A percentile compares a stretch with the other conserved stretches of the same genome.
phyloP scores from a whole-genome alignment of 2,888 invertebrate genomes.

The Mythimna pallens region DNA sequence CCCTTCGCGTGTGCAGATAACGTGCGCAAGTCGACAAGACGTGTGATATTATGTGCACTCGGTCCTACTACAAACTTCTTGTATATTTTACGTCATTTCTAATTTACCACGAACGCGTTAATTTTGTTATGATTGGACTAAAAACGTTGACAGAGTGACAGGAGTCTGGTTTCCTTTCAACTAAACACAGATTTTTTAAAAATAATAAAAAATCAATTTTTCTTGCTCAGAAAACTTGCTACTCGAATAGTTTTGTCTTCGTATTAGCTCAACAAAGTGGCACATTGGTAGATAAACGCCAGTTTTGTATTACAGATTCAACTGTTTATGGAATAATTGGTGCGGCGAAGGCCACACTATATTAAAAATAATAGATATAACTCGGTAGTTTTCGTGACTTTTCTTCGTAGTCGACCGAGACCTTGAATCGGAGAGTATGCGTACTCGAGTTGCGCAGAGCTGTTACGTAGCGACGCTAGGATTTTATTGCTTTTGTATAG shows the following conservation, averaged over 20 bases:
- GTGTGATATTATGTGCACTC: constrained; percentile 48
- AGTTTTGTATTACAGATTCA: not conserved
- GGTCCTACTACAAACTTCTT: constrained; percentile 8
- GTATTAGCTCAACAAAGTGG: not conserved
- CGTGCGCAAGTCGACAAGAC: constrained; percentile 36
- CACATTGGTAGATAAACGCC: not conserved
- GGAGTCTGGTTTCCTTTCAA: constrained; percentile 7
- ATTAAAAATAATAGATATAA: constrained; percentile 24
- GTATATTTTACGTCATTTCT: constrained; percentile 30
- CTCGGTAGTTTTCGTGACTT: constrained; percentile 13
- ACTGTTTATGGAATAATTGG: constrained; percentile 17
- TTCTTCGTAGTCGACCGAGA: constrained; percentile 7
- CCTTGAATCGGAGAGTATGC: constrained; percentile 20
- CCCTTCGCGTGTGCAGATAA: constrained; percentile 27
- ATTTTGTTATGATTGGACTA: constrained; percentile 8
- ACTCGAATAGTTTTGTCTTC: no score
- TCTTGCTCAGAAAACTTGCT: no score
- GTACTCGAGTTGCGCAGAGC: constrained; percentile 12
- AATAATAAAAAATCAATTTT: not conserved
- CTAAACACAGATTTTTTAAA: not conserved
- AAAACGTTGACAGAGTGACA: constrained; percentile 2
- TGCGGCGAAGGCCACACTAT: constrained; percentile 25
- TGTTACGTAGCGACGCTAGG: constrained; percentile 10
- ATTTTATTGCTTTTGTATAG: constrained; percentile 21
- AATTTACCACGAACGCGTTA: constrained; percentile 28